Percentiles rank a stretch among this genome's conserved stretches.
These are phyloP conservation scores for Alectura lathami DNA, from an alignment of 2,113 vertebrate species.

Conservation along the genomic window DNA sequence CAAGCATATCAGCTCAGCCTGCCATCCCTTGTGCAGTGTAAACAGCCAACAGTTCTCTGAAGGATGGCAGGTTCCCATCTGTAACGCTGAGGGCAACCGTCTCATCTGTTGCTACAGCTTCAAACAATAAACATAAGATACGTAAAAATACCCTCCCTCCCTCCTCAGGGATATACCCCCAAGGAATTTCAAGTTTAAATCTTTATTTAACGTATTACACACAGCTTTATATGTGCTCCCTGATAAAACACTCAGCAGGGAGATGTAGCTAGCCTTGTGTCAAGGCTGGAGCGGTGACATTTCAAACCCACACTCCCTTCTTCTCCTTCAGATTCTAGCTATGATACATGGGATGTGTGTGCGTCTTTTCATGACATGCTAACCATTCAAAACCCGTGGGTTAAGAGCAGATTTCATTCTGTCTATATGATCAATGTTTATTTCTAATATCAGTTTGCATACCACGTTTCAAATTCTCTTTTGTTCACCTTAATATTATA, in stretches of 20 bases:
- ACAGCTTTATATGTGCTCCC: neutral
- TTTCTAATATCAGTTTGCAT: neutral
- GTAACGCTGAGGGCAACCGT: neutral
- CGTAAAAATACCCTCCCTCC: no score
- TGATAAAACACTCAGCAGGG: neutral
- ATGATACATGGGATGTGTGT: neutral
- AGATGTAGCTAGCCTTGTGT: neutral
- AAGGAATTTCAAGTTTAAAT: neutral
- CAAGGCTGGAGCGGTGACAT: neutral
- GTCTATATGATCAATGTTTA: neutral
- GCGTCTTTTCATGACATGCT: neutral
- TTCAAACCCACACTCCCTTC: neutral
- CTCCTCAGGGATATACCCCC: neutral
- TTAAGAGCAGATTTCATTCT: neutral
- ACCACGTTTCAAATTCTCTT: neutral
- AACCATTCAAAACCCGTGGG: neutral
- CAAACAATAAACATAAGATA: neutral
- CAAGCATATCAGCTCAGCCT: accelerated
- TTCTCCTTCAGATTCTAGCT: neutral
- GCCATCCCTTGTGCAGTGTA: accelerated
- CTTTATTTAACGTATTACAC: neutral
- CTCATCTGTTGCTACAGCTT: neutral
- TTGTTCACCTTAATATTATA: neutral
- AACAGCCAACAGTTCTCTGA: accelerated
- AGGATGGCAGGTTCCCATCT: accelerated